phyloP scores from a whole-genome alignment of 2,888 invertebrate species.

The Clivina fossor region DNA sequence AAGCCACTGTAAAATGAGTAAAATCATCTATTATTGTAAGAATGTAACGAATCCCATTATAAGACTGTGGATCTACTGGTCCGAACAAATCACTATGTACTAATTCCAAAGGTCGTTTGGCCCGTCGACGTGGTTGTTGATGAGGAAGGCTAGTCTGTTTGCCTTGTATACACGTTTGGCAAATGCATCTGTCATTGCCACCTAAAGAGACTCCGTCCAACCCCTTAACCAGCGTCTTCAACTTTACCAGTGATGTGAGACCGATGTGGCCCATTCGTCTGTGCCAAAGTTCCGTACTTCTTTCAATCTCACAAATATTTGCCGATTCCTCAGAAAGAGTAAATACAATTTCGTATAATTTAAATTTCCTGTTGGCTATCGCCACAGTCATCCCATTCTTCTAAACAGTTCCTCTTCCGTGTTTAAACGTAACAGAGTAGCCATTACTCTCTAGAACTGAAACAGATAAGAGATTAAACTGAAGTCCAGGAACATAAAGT shows the following conservation, averaged over 20 bases:
- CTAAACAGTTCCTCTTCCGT: too few species aligned
- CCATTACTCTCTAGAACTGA: too few species aligned
- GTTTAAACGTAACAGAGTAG: too few species aligned
- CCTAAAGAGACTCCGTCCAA: slow-evolving; percentile 29
- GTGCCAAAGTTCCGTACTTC: slow-evolving; percentile 34
- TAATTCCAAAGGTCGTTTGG: slow-evolving; percentile 37
- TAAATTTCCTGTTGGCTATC: slow-evolving; percentile 23
- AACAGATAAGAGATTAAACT: too few species aligned
- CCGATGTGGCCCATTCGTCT: slow-evolving; percentile 34
- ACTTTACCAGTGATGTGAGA: slow-evolving; percentile 22
- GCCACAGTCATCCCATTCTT: slow-evolving; percentile 32
- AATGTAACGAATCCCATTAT: slow-evolving; percentile 37
- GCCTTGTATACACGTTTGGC: slow-evolving; percentile 39
- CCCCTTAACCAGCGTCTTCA: slow-evolving; percentile 23
- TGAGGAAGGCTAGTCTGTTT: slow-evolving; percentile 39
- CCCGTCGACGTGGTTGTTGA: slow-evolving; percentile 34
- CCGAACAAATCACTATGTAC: slow-evolving; percentile 43
- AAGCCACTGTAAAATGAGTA: slow-evolving; percentile 41
- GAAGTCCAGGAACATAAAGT: too few species aligned
- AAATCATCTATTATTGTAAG: slow-evolving; percentile 43
- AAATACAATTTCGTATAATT: slow-evolving; percentile 35
- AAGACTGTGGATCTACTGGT: slow-evolving; percentile 39
- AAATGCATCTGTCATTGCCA: slow-evolving; percentile 21
- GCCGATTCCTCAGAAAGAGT: not conserved
- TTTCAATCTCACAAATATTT: slow-evolving; percentile 5